phyloP scores from a whole-genome alignment of 2,113 vertebrate genomes.

The Globicephala melas region DNA sequence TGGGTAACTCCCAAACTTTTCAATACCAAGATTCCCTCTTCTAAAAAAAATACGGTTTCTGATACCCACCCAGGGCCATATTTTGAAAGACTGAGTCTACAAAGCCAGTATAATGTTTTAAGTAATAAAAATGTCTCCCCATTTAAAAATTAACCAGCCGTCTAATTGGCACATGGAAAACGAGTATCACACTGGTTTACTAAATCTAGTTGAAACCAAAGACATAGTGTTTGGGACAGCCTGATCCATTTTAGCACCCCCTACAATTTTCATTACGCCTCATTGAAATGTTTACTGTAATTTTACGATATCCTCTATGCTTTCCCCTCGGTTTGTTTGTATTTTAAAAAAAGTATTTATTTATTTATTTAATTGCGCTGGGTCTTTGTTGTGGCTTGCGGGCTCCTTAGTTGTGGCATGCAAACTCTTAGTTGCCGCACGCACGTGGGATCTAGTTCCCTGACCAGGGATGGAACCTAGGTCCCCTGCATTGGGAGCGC shows the following conservation, averaged over 20 bases:
- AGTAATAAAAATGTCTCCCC: background rate
- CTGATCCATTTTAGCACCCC: background rate
- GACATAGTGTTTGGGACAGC: background rate
- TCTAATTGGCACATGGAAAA: background rate
- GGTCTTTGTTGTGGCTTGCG: too few species aligned
- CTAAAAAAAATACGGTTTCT: background rate
- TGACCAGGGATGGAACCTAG: too few species aligned
- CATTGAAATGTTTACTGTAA: background rate
- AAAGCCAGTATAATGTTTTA: background rate
- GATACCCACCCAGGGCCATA: background rate
- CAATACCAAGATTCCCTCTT: background rate
- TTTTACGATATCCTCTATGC: background rate
- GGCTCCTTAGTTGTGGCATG: too few species aligned
- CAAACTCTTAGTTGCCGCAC: too few species aligned
- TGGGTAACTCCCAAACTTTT: slow-evolving; percentile 14
- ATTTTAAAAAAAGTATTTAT: background rate
- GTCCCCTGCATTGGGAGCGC: too few species aligned
- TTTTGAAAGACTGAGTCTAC: slow-evolving; percentile 25
- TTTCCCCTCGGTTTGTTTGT: background rate
- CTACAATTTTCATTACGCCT: background rate
- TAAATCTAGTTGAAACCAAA: background rate
- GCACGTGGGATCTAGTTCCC: too few species aligned
- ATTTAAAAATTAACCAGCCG: background rate
- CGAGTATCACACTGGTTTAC: background rate
- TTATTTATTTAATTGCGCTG: too few species aligned